Evolutionary conservation across 2,797 vertebrate genomes (phyloP).

Genomic region (Rhinichthys osculus): DNA sequence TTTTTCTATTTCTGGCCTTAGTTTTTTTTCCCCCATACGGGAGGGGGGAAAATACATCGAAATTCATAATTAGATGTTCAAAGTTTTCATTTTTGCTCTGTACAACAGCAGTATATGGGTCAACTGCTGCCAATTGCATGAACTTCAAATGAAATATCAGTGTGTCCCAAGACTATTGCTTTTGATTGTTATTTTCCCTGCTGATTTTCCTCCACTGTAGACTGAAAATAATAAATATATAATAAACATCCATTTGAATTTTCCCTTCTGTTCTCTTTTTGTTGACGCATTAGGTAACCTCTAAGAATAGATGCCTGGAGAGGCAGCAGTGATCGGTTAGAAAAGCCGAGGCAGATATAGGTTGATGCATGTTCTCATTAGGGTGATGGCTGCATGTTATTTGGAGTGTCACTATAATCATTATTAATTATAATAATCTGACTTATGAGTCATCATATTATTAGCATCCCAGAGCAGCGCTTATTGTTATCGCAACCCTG

Average conservation of each 20-base stretch:
- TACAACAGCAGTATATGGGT: conserved; percentile 38
- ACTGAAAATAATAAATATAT: conserved; percentile 39
- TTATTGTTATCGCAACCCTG: conserved; percentile 74
- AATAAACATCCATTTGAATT: conserved; percentile 45
- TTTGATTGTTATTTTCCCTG: conserved; percentile 35
- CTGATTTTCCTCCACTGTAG: conserved; percentile 16
- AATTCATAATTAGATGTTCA: conserved; percentile 53
- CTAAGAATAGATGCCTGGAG: conserved; percentile 40
- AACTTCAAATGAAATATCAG: conserved; percentile 53
- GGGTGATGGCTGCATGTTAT: conserved; percentile 58
- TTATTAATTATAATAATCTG: conserved; percentile 83
- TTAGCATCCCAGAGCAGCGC: conserved; percentile 80
- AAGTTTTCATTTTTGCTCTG: conserved; percentile 28
- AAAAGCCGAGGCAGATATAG: conserved; percentile 39
- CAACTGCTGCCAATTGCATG: conserved; percentile 46
- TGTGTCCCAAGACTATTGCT: conserved; percentile 50
- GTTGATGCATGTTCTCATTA: conserved; percentile 63
- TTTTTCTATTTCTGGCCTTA: conserved; percentile 25
- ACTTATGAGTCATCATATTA: conserved; percentile 79
- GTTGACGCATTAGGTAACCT: conserved; percentile 21
- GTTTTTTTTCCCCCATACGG: not conserved
- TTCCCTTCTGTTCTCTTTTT: not conserved
- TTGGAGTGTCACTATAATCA: conserved; percentile 63
- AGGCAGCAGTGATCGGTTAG: not conserved
- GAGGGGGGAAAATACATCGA: not conserved